These are phyloP conservation scores for Heliconius hermathena DNA, from an alignment of 1,140 invertebrate species.

Conservation along the genomic window DNA sequence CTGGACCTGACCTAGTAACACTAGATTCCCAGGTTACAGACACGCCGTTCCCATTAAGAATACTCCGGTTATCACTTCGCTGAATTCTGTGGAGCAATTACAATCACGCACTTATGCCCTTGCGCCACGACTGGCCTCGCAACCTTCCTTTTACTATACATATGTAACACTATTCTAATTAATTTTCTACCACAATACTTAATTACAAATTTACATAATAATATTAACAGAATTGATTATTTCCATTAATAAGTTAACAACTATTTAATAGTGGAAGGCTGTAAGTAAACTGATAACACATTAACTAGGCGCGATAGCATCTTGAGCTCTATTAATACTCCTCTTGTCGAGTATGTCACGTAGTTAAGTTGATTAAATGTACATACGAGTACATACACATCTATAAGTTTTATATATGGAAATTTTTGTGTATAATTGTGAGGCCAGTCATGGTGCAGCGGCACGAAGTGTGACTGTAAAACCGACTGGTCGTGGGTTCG, in stretches of 20 bases:
- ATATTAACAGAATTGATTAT: not conserved
- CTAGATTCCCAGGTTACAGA: too few species aligned
- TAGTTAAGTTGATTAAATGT: not conserved
- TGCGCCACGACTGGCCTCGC: too few species aligned
- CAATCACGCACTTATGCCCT: too few species aligned
- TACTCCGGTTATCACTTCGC: too few species aligned
- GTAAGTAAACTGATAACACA: not conserved
- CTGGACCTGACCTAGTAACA: too few species aligned
- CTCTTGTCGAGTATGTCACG: not conserved
- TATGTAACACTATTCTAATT: not conserved
- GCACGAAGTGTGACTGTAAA: too few species aligned
- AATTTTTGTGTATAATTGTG: too few species aligned
- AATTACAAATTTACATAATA: not conserved
- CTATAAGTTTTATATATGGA: too few species aligned
- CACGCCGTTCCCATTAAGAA: too few species aligned
- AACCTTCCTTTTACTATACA: not conserved
- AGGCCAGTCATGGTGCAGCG: too few species aligned
- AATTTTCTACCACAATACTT: not conserved
- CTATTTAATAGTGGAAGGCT: not conserved
- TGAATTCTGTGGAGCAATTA: too few species aligned
- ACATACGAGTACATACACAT: not conserved
- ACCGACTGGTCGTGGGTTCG: too few species aligned
- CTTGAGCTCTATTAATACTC: constrained; percentile 8
- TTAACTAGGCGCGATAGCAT: not conserved
- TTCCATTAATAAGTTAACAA: constrained; percentile 11